Evolutionary conservation across 2,113 vertebrate species (phyloP).

Genomic region (Stegastes partitus): DNA sequence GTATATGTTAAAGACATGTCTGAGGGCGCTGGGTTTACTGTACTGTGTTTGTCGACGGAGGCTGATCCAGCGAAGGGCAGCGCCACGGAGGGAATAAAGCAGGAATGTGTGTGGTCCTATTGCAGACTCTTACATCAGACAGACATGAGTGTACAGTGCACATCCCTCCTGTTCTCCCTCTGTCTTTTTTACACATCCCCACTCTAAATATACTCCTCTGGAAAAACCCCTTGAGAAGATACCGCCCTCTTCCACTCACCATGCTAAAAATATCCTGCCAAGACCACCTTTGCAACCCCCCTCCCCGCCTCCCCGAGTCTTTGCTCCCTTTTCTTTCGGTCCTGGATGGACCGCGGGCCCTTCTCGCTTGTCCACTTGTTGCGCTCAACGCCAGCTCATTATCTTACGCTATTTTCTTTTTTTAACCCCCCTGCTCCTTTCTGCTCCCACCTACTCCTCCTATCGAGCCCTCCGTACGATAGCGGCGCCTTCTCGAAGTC

Average conservation of each 20-base stretch:
- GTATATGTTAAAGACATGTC: background rate
- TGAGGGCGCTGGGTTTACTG: background rate
- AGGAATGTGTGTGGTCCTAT: slow-evolving; percentile 78
- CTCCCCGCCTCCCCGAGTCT: slow-evolving; percentile 22
- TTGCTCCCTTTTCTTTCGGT: slow-evolving; percentile 46
- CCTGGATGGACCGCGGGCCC: background rate
- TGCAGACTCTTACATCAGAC: slow-evolving; percentile 86
- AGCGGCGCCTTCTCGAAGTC: background rate
- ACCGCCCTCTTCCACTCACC: slow-evolving; percentile 76
- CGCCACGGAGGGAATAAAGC: slow-evolving; percentile 32
- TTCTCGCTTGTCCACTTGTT: slow-evolving; percentile 29
- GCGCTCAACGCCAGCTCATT: slow-evolving; percentile 42
- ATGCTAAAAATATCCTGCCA: slow-evolving; percentile 82
- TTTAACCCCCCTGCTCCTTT: slow-evolving; percentile 13
- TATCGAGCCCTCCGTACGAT: slow-evolving; percentile 1
- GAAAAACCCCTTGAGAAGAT: slow-evolving; percentile 84
- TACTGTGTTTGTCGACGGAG: background rate
- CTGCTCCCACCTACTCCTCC: background rate
- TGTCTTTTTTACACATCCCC: slow-evolving; percentile 74
- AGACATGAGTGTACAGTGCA: slow-evolving; percentile 75
- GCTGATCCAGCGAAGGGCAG: slow-evolving; percentile 27
- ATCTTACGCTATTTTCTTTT: background rate
- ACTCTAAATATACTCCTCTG: slow-evolving; percentile 85
- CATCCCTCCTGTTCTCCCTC: slow-evolving; percentile 78
- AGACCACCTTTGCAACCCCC: slow-evolving; percentile 68